Conservation (phyloP, 2,797 vertebrate species). For the Bradypodion pumilum region DNA sequence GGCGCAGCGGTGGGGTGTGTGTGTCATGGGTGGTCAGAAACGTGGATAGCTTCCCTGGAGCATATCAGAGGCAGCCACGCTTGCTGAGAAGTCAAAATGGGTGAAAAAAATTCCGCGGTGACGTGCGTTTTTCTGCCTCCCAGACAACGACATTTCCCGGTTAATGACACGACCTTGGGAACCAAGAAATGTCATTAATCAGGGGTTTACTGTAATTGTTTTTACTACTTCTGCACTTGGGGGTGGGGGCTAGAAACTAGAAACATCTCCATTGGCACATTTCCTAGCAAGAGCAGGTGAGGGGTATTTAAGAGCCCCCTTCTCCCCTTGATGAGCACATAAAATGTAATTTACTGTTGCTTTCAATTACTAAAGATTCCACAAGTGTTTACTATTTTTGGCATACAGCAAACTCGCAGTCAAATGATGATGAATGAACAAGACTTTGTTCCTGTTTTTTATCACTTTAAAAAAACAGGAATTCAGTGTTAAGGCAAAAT, state of each 20-base stretch:
- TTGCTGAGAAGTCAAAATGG: no score
- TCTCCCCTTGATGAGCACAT: slow-evolving; percentile 73
- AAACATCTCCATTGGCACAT: slow-evolving; percentile 50
- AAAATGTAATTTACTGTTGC: slow-evolving; percentile 71
- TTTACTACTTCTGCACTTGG: neutral
- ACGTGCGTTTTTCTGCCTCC: no score
- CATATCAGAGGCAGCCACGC: no score
- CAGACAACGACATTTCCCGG: no score
- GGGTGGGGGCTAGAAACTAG: neutral
- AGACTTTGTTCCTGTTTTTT: slow-evolving; percentile 59
- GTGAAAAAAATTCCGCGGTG: no score
- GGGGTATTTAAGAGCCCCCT: slow-evolving; percentile 60
- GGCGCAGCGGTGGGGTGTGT: no score
- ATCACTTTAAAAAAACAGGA: slow-evolving; percentile 54
- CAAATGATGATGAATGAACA: slow-evolving; percentile 71
- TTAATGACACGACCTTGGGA: no score
- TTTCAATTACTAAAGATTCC: slow-evolving; percentile 73
- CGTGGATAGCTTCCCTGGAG: no score
- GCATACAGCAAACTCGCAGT: slow-evolving; percentile 59
- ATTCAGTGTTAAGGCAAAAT: slow-evolving; percentile 63
- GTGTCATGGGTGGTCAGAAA: no score
- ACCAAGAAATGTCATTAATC: no score
- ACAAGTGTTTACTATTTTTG: slow-evolving; percentile 73
- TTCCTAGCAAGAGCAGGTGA: slow-evolving; percentile 62
- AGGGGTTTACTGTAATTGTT: no score